Evolutionary conservation across 1,140 invertebrate species (phyloP).

Genomic region (Stenopsyche tienmushanensis): DNA sequence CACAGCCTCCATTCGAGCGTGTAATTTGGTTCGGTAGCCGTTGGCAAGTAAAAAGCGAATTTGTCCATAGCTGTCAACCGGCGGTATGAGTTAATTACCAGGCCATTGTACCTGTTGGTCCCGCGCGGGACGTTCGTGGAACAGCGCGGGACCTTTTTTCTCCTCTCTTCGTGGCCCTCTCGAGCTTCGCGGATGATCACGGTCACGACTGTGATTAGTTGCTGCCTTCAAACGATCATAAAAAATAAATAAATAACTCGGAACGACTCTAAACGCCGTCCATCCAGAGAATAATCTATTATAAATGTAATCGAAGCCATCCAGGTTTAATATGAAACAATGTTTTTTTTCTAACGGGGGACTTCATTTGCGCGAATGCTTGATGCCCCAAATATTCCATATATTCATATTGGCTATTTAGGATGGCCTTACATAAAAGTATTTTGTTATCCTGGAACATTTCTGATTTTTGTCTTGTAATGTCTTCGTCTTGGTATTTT

Average conservation of each 20-base stretch:
- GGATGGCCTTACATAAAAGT: no score
- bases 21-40: slow-evolving; percentile 35
- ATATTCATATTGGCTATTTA: no score
- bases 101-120: slow-evolving; percentile 24
- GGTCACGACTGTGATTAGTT: slow-evolving; percentile 11
- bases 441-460: no score
- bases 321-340: no score
- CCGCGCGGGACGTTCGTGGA: slow-evolving; percentile 2
- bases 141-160: slow-evolving; percentile 16
- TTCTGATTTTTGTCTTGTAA: no score
- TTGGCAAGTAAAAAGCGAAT: slow-evolving; percentile 39
- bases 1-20: slow-evolving; percentile 33
- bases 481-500: no score
- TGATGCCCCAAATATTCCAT: no score
- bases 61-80: slow-evolving; percentile 39
- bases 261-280: neutral
- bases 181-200: slow-evolving; percentile 13
- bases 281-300: no score
- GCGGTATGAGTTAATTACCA: slow-evolving; percentile 41
- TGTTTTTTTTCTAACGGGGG: no score
- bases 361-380: no score
- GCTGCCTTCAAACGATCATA: neutral
- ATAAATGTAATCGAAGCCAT: no score
- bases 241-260: neutral
- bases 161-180: neutral